These are phyloP conservation scores for Clavelina lepadiformis DNA, from an alignment of 23 tunicate species.

Conservation along the genomic window DNA sequence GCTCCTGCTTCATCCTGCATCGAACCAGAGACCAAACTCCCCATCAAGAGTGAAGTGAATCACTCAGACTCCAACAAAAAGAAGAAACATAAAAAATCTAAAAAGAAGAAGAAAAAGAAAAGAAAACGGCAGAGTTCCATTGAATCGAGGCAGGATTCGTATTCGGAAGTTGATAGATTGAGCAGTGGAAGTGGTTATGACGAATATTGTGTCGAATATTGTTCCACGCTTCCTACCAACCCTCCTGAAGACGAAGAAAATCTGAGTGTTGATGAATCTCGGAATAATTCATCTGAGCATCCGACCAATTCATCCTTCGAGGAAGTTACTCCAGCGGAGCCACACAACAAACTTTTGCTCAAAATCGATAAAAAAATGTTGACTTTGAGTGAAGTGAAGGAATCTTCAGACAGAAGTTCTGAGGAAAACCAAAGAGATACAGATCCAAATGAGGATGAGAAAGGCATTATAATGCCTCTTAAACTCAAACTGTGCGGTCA, in stretches of 20 bases:
- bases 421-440: neutral
- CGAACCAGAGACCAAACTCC: too few relatives aligned
- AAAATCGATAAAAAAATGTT: constrained; percentile 25
- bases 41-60: too few relatives aligned
- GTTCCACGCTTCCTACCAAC: constrained; percentile 12
- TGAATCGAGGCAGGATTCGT: neutral
- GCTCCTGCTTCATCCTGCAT: too few relatives aligned
- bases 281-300: neutral
- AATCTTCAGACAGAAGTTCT: neutral
- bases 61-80: too few relatives aligned
- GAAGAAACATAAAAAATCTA: constrained; percentile 25
- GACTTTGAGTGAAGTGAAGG: neutral
- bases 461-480: constrained; percentile 23
- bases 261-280: neutral
- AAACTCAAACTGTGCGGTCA: constrained; percentile 41
- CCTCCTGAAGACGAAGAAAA: neutral
- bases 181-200: constrained; percentile 15
- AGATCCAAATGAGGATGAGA: neutral
- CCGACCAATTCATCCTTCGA: neutral
- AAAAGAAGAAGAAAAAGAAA: constrained; percentile 63
- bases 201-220: constrained; percentile 33
- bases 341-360: constrained; percentile 9
- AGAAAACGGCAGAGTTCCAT: constrained; percentile 29
- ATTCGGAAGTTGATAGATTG: neutral
- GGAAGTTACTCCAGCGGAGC: neutral